Base-by-base conservation (phyloP, 2,888 invertebrate species). In the Netelia fuscicornis region DNA sequence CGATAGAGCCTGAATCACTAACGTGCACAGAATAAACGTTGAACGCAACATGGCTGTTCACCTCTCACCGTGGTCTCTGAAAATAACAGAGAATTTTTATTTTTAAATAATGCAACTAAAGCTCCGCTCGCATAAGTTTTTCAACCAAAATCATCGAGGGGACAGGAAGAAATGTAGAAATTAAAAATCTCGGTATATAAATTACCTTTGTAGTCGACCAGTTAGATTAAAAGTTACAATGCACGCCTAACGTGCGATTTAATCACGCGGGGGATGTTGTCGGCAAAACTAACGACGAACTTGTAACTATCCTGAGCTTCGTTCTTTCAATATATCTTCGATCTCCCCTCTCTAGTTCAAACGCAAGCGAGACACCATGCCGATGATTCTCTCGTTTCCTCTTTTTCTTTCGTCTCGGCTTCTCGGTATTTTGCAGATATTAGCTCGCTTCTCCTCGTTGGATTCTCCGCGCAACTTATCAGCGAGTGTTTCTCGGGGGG, bases 241-340 rank as follows among this genome's bases (percentile, higher is more conserved):
- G 58, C 17, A 58, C 58, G 20, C 2, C 17, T 58, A 17, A 48
- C 23, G 65, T 52, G 23, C 62, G 2, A 10, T 58, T 56, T 37
- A 70, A 30, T 20, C 10, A 25, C 52, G 58, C 54, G 20, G 42
- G 13, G 60, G 71, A 87, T 87, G 85, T 75, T 86, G 77, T 85
- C 87, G 76, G 72, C 72, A 56, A 86, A 86, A 87, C 86, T 80
- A 85, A 84, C 81, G 80, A 83, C 72, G 65, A 76, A 84, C 83
- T 86, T 89, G 85, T 88, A 88, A 83, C 86, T 75, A 72, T 65
- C 74, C 44, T 30, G 68, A 76, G 79, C 79, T 74, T 25, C 72
- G 67, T 79, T 81, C 84, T 85, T 86, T 87, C 78, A 76, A 85
- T 86, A 89, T 90, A 90, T 88, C 85, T 84, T 86, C 75, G 76